Evolutionary conservation across 2,113 vertebrate species (phyloP), one percentile per base, ranked within the genome.

Genomic region (Oceanites oceanicus): DNA sequence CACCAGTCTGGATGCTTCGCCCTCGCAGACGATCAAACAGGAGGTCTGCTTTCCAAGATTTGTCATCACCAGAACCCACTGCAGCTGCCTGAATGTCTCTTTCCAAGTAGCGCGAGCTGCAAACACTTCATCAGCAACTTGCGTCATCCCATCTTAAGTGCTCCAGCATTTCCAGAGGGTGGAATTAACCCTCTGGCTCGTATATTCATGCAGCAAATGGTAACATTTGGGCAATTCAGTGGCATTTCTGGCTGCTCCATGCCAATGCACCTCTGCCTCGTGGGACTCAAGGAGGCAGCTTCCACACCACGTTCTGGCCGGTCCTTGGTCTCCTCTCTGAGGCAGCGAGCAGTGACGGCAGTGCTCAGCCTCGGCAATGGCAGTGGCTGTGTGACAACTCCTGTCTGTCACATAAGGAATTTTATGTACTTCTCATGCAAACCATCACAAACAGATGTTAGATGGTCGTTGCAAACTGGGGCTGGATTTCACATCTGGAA

Each of bases 31-130:
- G 79, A 96, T 96, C 96, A 95, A 83, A 96, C 95, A 96, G 77
- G 62, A 95, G 88, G 55, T 76, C 77, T 93, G 87, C 91, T 96
- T 95, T 97, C 95, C 90, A 96, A 95, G 92, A 92, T 97, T 85
- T 74, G 15, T 96, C 90, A 94, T 73, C 91, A 93, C 45, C 56
- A 88, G 94, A 93, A 50, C 88, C 68, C 59, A n/a, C n/a, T 90
- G 86, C 92, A 86, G 90, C 89, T 84, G 91, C 94, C 90, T 63
- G 15, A 72, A 45, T 38, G 42, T 13, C 73, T 75, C 88, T 71
- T 94, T 94, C 95, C 91, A 94, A 97, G 95, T 6, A 88, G 85
- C 0, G 34, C 15, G 49, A 92, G 85, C 74, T 92, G 70, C 88
- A 80, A 83, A 75, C 88, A 96, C 82, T 92, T 90, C 83, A 90